Percentiles rank a stretch among this genome's conserved stretches.
These are phyloP conservation scores for Temnothorax unifasciatus DNA, from an alignment of 2,888 invertebrate species.

Conservation along the genomic window DNA sequence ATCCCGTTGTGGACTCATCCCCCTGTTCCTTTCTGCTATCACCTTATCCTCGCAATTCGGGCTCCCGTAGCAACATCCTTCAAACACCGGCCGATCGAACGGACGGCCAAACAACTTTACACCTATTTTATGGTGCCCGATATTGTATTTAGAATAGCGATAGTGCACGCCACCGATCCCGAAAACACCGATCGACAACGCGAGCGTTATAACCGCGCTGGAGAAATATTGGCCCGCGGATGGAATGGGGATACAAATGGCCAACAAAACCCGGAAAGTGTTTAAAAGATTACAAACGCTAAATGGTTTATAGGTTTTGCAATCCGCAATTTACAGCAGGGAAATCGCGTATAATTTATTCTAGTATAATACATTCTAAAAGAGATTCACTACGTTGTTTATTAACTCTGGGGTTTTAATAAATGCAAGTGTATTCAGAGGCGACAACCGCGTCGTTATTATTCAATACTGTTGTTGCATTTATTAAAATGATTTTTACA, in stretches of 20 bases:
- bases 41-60: constrained; percentile 52
- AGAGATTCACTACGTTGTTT: neutral
- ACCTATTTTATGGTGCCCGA: constrained; percentile 82
- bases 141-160: constrained; percentile 82
- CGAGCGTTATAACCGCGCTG: constrained; percentile 61
- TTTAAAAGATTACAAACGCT: constrained; percentile 66
- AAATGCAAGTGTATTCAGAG: neutral
- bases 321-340: constrained; percentile 64
- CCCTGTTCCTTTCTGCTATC: constrained; percentile 45
- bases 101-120: constrained; percentile 81
- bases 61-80: constrained; percentile 64
- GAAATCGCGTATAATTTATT: constrained; percentile 57
- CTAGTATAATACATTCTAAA: constrained; percentile 23
- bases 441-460: constrained; percentile 4
- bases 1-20: constrained; percentile 55
- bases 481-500: constrained; percentile 10
- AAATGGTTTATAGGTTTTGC: constrained; percentile 68
- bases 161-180: constrained; percentile 76
- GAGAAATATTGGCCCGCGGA: constrained; percentile 64
- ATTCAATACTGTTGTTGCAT: constrained; percentile 27
- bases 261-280: constrained; percentile 63
- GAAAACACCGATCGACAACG: constrained; percentile 61
- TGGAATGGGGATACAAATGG: constrained; percentile 43
- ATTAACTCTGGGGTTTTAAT: neutral
- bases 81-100: constrained; percentile 70